Percentiles rank a stretch among this genome's conserved stretches.
Evolutionary conservation across 2,113 vertebrate genomes (phyloP).

Genomic region (Hiodon alosoides): DNA sequence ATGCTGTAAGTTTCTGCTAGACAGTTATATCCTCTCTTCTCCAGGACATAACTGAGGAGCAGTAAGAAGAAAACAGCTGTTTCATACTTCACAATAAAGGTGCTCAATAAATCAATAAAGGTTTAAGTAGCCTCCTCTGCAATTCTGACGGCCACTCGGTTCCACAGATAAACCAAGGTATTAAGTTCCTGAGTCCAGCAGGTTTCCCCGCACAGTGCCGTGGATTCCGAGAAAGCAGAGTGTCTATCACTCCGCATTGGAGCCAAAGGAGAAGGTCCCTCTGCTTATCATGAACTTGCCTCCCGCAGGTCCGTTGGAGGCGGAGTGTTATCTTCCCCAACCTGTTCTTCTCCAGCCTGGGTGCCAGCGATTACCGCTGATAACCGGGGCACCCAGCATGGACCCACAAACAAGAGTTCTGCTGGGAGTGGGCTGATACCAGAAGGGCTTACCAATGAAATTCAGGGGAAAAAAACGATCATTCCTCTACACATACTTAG

Average conservation of each 20-base stretch:
- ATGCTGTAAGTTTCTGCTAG: neutral
- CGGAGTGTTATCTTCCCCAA: conserved; percentile 31
- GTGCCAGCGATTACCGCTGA: conserved; percentile 36
- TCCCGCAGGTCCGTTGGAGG: conserved; percentile 39
- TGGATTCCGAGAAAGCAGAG: conserved; percentile 16
- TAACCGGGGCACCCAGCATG: conserved; percentile 18
- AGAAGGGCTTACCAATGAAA: neutral
- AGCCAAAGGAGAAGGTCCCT: neutral
- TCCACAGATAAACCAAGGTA: too few species aligned
- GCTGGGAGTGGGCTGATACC: conserved; percentile 1
- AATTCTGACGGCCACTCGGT: neutral
- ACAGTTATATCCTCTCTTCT: neutral
- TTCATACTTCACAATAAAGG: neutral
- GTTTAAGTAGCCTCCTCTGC: neutral
- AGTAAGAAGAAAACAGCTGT: too few species aligned
- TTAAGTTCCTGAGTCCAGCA: neutral
- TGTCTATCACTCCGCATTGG: conserved; percentile 7
- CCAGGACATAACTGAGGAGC: too few species aligned
- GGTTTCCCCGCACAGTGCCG: neutral
- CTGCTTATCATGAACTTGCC: conserved; percentile 37
- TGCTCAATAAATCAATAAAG: neutral
- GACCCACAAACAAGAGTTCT: conserved; percentile 8
- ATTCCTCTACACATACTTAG: too few species aligned
- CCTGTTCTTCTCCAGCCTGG: conserved; percentile 28
- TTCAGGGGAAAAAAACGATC: neutral